A percentile compares a stretch with the other conserved stretches of the same genome.
Evolutionary conservation across 2,797 vertebrate species (phyloP).

Genomic region (Benthosema pterotum): DNA sequence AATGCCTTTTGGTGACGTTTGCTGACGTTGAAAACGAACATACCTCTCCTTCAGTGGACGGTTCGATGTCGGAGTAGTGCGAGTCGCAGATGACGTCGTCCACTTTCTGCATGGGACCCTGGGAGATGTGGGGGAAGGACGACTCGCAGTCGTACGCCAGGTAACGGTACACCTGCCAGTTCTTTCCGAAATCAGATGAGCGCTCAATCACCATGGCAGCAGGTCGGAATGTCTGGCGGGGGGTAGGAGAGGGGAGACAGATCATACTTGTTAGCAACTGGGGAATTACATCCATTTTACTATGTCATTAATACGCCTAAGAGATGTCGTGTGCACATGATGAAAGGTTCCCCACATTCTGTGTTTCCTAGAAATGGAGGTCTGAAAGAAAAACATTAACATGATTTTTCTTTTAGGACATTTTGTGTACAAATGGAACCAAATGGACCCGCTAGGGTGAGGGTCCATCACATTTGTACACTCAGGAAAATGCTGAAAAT

Average conservation of each 20-base stretch:
- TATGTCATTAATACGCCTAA: too few species aligned
- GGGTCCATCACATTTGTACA: too few species aligned
- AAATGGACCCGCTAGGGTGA: too few species aligned
- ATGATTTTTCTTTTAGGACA: too few species aligned
- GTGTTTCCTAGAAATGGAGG: too few species aligned
- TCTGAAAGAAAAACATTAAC: too few species aligned
- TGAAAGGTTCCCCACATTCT: too few species aligned
- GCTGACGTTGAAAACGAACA: conserved; percentile 7
- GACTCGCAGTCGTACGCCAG: conserved; percentile 96
- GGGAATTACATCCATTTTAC: too few species aligned
- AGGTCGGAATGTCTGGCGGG: conserved; percentile 90
- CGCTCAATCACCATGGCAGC: conserved; percentile 96
- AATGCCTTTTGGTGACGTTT: neutral
- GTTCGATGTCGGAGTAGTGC: conserved; percentile 96
- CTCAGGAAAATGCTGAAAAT: too few species aligned
- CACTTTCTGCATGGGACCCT: conserved; percentile 93
- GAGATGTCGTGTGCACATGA: too few species aligned
- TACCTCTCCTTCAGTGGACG: conserved; percentile 97
- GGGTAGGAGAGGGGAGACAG: neutral
- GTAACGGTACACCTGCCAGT: conserved; percentile 94
- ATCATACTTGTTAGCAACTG: neutral
- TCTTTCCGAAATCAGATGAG: conserved; percentile 91
- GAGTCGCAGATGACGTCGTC: conserved; percentile 96
- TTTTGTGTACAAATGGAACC: too few species aligned
- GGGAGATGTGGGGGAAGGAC: conserved; percentile 86